Base-by-base conservation (phyloP, 1,140 invertebrate species). In the Hestina assimilis region DNA sequence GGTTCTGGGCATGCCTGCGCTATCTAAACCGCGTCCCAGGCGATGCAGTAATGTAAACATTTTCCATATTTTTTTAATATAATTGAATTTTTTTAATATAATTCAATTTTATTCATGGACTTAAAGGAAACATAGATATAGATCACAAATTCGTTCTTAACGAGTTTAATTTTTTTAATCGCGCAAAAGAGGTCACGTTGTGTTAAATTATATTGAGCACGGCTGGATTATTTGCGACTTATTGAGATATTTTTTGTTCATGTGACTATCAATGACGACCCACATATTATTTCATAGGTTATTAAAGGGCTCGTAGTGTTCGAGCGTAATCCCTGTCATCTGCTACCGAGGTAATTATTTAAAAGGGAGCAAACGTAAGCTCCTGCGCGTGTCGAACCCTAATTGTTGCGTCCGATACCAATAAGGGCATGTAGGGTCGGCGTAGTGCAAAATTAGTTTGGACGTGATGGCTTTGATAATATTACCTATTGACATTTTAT, bases 311-410 rank as follows among this genome's bases (percentile, higher is more conserved):
- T 38, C 26, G 21, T 12, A 28, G 54, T 48, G 58, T 66, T 60
- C 60, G 61, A 26, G 35, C 42, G 53, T 87, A 87, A 87, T 85
- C 80, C 80, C 69, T 82, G 79, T 85, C 82, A 85, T 85, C 81
- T 85, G 82, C 75, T 87, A 59, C 82, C 64, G 66, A 62, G 70
- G 79, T 84, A 87, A 87, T 87, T 84, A 87, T 87, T 83, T 87
- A 79, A 83, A 78, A 81, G 79, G 83, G 82, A 76, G 70, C 67
- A 63, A 65, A 63, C 59, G 54, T 82, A 84, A 83, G 74, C 79
- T 64, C 40, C 45, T 31, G 51, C 77, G 74, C 80, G 80, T 82
- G 79, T 59, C 68, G 52, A 46, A 52, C 69, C 78, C 82, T 87
- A 87, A 87, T 87, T 87, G 80, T 87, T 75, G 70, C 75, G 66